Percentiles rank a stretch among this genome's conserved stretches.
These are phyloP conservation scores for Eucidaris tribuloides DNA, from an alignment of 35 echinoderm and acorn worm species.

Conservation along the genomic window DNA sequence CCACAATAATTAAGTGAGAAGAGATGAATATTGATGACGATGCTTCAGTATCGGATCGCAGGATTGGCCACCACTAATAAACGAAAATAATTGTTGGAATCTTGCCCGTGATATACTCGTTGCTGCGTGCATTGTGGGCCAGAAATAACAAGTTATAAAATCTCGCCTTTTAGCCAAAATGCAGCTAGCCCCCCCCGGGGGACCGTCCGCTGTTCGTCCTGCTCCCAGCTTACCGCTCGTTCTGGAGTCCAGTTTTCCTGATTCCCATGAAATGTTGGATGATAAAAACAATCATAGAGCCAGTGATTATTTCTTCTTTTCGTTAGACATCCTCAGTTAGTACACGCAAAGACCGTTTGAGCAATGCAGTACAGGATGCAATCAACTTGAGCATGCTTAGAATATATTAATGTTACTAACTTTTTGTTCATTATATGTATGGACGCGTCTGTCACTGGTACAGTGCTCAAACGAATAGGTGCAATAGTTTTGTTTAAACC, in stretches of 20 bases:
- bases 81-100: no score
- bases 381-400: background rate
- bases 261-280: background rate
- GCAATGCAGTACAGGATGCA: background rate
- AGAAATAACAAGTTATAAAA: no score
- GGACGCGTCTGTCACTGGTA: background rate
- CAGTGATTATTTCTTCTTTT: background rate
- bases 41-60: no score
- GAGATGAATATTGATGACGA: no score
- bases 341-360: background rate
- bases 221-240: slow-evolving; percentile 46
- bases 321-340: background rate
- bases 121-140: no score
- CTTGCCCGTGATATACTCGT: no score
- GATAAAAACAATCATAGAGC: background rate
- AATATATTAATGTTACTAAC: background rate
- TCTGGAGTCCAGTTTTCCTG: slow-evolving; percentile 75
- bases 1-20: no score
- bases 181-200: no score
- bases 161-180: no score
- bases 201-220: background rate
- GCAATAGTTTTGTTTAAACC: no score
- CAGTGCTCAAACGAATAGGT: no score
- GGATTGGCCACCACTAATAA: no score
- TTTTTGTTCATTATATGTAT: background rate